Percentiles rank a stretch among this genome's conserved stretches.
These are phyloP conservation scores for Gryllus bimaculatus DNA, from an alignment of 1,140 invertebrate species.

Conservation along the genomic window DNA sequence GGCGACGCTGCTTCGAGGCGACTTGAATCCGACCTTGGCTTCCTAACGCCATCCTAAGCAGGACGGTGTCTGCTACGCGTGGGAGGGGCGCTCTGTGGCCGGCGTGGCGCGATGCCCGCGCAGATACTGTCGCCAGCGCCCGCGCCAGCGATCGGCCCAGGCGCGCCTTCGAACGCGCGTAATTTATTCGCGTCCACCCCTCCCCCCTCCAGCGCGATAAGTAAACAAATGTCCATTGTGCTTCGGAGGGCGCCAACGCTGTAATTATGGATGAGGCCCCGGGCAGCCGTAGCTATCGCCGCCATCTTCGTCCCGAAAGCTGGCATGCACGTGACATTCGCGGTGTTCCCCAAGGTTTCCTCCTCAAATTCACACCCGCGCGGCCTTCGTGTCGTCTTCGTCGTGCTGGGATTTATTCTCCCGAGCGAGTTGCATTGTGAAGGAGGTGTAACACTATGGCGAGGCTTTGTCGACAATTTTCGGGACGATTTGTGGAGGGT, in stretches of 20 bases:
- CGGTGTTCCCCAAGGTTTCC: background rate
- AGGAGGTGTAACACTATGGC: background rate
- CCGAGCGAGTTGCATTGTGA: background rate
- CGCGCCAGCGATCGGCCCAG: background rate
- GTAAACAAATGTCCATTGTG: conserved; percentile 4
- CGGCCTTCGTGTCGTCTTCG: background rate
- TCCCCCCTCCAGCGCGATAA: background rate
- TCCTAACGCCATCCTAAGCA: too few relatives aligned
- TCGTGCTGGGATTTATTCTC: background rate
- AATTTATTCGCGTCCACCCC: background rate
- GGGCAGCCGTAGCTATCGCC: too few relatives aligned
- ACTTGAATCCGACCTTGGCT: too few relatives aligned
- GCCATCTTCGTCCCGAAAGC: too few relatives aligned
- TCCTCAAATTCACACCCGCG: background rate
- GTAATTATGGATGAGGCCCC: background rate
- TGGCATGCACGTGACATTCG: too few relatives aligned
- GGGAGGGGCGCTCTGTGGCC: too few relatives aligned
- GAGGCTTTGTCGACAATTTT: background rate
- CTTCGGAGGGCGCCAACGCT: background rate
- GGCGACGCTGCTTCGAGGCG: too few relatives aligned
- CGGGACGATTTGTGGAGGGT: background rate
- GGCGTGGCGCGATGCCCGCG: background rate
- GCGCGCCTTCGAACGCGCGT: background rate
- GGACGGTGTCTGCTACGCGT: too few relatives aligned
- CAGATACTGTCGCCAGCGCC: background rate